These are phyloP conservation scores for Notolepis coatsorum DNA, from an alignment of 2,797 vertebrate genomes.

Conservation along the genomic window DNA sequence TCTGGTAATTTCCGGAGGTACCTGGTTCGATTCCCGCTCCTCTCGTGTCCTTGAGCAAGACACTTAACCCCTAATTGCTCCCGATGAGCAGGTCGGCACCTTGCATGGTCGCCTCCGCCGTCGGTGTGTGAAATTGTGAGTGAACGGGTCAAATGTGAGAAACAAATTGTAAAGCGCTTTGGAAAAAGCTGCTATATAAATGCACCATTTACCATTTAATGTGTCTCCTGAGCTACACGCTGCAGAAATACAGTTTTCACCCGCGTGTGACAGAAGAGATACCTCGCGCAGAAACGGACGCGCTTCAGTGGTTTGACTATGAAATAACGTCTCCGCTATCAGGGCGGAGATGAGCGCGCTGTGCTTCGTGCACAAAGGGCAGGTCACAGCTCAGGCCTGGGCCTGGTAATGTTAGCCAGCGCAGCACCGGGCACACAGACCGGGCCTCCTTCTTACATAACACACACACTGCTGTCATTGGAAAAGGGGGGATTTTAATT, in stretches of 20 bases:
- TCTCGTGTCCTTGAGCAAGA: no score
- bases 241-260: conserved; percentile 25
- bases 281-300: conserved; percentile 8
- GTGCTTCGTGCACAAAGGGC: conserved; percentile 63
- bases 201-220: no score
- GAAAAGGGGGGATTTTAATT: no score
- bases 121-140: no score
- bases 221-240: conserved; percentile 19
- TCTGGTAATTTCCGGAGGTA: no score
- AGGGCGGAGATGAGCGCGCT: conserved; percentile 43
- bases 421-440: conserved; percentile 59
- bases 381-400: conserved; percentile 32
- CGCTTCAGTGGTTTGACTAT: conserved; percentile 57
- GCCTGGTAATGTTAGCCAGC: conserved; percentile 51
- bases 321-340: conserved; percentile 52
- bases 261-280: background rate
- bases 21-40: no score
- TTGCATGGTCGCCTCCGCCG: no score
- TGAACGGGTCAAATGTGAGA: no score
- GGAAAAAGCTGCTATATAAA: no score
- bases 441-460: conserved; percentile 43
- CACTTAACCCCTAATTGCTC: no score
- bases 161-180: no score
- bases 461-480: conserved; percentile 3
- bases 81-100: no score